phyloP scores from a whole-genome alignment of 2,888 invertebrate genomes.

The Phortica magna region DNA sequence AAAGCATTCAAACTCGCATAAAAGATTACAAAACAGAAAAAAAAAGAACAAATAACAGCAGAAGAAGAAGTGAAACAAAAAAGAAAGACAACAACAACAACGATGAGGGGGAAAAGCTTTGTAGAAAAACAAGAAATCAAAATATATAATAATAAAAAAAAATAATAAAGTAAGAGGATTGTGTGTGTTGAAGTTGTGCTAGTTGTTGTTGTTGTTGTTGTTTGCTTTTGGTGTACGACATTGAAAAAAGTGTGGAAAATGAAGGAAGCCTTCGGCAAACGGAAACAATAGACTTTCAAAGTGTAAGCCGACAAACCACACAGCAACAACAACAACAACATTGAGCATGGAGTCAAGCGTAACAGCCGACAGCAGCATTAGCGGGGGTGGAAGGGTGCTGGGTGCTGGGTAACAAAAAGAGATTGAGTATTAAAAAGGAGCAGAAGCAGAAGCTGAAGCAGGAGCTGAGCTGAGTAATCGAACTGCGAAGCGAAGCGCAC shows the following conservation, averaged over 20 bases:
- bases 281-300: background rate
- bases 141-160: background rate
- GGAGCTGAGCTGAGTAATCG: too few relatives aligned
- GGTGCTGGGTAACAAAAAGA: too few relatives aligned
- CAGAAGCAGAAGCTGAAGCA: too few relatives aligned
- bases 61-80: background rate
- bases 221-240: too few relatives aligned
- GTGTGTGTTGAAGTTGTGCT: too few relatives aligned
- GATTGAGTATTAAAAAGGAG: too few relatives aligned
- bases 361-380: background rate
- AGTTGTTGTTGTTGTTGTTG: too few relatives aligned
- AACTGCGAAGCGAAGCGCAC: too few relatives aligned
- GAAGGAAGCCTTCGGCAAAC: background rate
- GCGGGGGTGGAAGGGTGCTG: too few relatives aligned
- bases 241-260: background rate
- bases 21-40: background rate
- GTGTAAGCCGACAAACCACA: background rate
- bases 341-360: background rate
- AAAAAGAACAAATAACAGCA: background rate
- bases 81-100: background rate
- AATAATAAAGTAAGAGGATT: background rate
- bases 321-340: background rate
- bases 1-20: background rate
- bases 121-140: background rate
- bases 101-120: background rate